Evolutionary conservation across 2,797 vertebrate genomes (phyloP), one percentile per base, ranked within the genome.

Genomic region (Ctenosaura bakeri): DNA sequence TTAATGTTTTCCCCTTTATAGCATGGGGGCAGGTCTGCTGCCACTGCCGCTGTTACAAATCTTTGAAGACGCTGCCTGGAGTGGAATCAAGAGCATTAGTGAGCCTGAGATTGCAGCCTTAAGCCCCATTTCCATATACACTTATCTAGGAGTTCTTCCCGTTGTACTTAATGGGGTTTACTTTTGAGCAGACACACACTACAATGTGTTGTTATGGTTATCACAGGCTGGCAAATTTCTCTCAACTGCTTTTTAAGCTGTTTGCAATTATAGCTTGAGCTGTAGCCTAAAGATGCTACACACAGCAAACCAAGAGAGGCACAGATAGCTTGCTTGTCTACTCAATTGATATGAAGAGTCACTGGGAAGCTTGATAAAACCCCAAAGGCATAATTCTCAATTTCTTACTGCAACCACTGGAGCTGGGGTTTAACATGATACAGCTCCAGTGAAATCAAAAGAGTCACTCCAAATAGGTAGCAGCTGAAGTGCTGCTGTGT

Each of bases 381-480:
- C 16, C 38, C 78, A 7, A 79, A 90, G 91, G 88, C 79, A 18
- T 64, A 5, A 77, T 54, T 91, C 81, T 54, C 71, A 35, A 29
- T 76, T 71, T 92, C 88, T 32, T 84, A 16, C 35, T 85, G 66
- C 54, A 79, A 64, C 1, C 10, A 0, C 62, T 0, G 2, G 85
- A 35, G 29, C 85, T 13, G 80, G 26, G 38, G 18, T 16, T 16
- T 76, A 38, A 29, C 26, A 16, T 29, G 29, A 62, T 59, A n/a
- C 12, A 66, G 32, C 46, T 38, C 66, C n/a, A 29, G 42, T 32
- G 62, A 73, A 87, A 91, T 66, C 46, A 64, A 62, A 0, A 0
- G 12, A 86, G 69, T 79, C 0, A 0, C 0, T 0, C 66, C 52
- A 87, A 76, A 52, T 0, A 73, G 35, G n/a, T 0, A 0, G 91